Evolutionary conservation across 2,888 invertebrate genomes (phyloP).

Genomic region (Lamellibrachia columna): DNA sequence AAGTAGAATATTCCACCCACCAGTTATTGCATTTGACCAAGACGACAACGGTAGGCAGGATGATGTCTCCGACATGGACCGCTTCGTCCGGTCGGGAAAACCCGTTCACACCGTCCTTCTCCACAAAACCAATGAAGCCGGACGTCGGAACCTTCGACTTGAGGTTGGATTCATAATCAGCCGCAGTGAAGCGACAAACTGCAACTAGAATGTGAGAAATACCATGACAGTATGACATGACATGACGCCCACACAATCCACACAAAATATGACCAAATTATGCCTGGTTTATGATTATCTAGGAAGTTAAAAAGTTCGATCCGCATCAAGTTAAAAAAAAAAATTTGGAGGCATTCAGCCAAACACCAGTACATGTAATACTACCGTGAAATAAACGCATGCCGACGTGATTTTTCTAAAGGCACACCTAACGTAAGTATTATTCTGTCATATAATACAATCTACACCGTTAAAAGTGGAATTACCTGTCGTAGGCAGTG

Average conservation of each 20-base stretch:
- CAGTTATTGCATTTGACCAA: conserved; percentile 24
- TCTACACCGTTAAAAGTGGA: no score
- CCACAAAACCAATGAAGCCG: conserved; percentile 20
- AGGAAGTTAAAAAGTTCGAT: no score
- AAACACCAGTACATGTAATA: no score
- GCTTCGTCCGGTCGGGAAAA: not conserved
- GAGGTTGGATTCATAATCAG: conserved; percentile 5
- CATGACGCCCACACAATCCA: not conserved
- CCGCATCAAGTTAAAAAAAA: no score
- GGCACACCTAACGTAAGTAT: no score
- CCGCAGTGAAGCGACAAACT: not conserved
- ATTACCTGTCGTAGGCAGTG: no score
- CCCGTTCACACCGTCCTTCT: conserved; percentile 20
- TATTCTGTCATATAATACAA: no score
- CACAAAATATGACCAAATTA: not conserved
- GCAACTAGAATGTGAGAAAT: not conserved
- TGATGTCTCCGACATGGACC: conserved; percentile 20
- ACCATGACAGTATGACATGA: not conserved
- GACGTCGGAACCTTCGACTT: not conserved
- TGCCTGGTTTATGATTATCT: no score
- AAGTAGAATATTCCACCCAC: not conserved
- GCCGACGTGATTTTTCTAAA: no score
- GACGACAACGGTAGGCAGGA: conserved; percentile 18
- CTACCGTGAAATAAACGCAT: no score
- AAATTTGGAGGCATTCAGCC: no score